Base-by-base conservation (phyloP, 1,140 invertebrate genomes). In the Habropoda laboriosa region DNA sequence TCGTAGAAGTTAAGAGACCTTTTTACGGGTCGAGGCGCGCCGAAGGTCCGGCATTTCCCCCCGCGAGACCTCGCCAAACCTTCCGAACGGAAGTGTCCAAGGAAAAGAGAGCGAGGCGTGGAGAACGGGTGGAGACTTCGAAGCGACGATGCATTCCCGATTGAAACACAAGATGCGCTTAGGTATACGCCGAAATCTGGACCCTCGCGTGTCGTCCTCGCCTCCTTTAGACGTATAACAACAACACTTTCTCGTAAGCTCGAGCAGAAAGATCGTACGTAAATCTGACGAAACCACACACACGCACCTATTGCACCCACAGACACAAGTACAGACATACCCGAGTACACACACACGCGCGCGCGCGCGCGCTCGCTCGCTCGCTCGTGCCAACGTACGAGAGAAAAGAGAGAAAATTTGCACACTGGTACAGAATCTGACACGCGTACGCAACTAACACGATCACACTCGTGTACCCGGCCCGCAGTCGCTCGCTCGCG, bases 161-260 rank as follows among this genome's bases (percentile, higher is more conserved):
- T 16, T 40, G 58, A 63, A 42, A 13, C 68, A 60, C 53, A n/a
- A n/a, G n/a, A n/a, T 38, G 42, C 55, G 76, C 42, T 61, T 53
- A 71, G 32, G 66, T 60, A 60, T 60, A 78, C 66, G 73, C 42
- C 40, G 80, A 63, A 61, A 84, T 71, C 63, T 64, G 81, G 76
- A 74, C 67, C 70, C 49, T n/a, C n/a, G n/a, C 13, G 47, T 63
- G 64, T 68, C 61, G 79, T 72, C 80, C 78, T 80, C 83, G 81
- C 63, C 79, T 51, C 61, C 45, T 78, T 49, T 86, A 88, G 83
- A 86, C 77, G 73, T 76, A n/a, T n/a, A n/a, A n/a, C n/a, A n/a
- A n/a, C n/a, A 86, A 79, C 64, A 80, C 76, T 81, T 86, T 81
- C 68, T 70, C 73, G 53, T 66, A 79, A 79, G 80, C 75, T 57